These are phyloP conservation scores for Sinopyrophorus schimmeli DNA, from an alignment of 2,888 invertebrate genomes.

Conservation along the genomic window DNA sequence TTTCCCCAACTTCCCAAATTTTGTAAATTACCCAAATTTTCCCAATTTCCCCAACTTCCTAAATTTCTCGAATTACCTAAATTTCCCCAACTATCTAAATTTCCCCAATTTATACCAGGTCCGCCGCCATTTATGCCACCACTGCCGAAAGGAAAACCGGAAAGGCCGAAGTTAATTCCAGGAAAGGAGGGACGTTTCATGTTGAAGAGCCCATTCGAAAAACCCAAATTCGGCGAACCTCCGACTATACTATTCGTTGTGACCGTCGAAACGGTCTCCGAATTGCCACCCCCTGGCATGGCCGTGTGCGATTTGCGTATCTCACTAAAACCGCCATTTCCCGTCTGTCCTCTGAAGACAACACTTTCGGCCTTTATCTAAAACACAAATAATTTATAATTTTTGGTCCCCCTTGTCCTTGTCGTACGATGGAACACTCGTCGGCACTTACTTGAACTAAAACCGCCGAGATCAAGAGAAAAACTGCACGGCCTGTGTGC, in stretches of 20 bases:
- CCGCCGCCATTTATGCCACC: too few relatives aligned
- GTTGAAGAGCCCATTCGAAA: too few relatives aligned
- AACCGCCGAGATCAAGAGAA: background rate
- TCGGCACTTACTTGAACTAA: conserved; percentile 3
- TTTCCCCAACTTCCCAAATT: too few relatives aligned
- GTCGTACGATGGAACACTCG: background rate
- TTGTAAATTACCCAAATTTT: too few relatives aligned
- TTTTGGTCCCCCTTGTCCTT: background rate
- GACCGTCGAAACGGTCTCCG: background rate
- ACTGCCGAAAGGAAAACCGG: too few relatives aligned
- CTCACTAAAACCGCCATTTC: conserved; percentile 1
- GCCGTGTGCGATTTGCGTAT: background rate
- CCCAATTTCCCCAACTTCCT: too few relatives aligned
- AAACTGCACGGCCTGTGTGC: conserved; percentile 4
- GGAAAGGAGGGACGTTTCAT: too few relatives aligned
- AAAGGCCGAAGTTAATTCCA: too few relatives aligned
- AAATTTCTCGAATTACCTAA: too few relatives aligned
- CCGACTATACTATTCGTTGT: conserved; percentile 2
- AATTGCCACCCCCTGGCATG: conserved; percentile 3
- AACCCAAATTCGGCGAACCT: too few relatives aligned
- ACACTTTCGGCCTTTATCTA: conserved; percentile 2
- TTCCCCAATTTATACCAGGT: too few relatives aligned
- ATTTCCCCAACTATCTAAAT: too few relatives aligned
- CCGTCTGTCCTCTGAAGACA: background rate
- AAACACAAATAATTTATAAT: background rate